These are phyloP conservation scores for Pseudotriccus pelzelni DNA, from an alignment of 2,797 vertebrate species.

Conservation along the genomic window DNA sequence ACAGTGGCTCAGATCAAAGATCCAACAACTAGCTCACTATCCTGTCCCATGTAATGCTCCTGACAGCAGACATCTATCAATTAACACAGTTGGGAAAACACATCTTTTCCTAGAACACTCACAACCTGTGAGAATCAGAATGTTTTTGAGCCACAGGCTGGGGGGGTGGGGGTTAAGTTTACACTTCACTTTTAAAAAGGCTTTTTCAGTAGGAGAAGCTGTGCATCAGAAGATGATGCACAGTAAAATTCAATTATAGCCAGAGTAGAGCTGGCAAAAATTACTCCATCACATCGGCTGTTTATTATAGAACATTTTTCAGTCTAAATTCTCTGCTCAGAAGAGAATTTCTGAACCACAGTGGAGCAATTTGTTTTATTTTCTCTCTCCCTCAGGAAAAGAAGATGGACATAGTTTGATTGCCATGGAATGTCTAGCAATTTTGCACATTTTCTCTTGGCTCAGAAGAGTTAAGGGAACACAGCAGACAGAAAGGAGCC, in stretches of 20 bases:
- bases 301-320: neutral
- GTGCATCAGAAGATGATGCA: neutral
- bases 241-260: neutral
- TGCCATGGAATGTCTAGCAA: neutral
- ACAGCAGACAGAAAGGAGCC: conserved; percentile 33
- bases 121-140: neutral
- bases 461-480: neutral
- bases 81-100: neutral
- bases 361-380: neutral
- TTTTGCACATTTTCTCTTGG: neutral
- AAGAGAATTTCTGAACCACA: neutral
- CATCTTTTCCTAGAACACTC: neutral
- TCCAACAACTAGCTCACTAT: neutral
- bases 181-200: neutral
- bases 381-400: neutral
- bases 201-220: neutral
- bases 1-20: neutral
- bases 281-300: neutral
- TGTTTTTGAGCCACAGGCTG: neutral
- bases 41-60: neutral
- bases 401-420: neutral
- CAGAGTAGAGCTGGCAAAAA: neutral
- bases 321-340: neutral
- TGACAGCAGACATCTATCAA: neutral
- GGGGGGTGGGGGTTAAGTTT: neutral